Percentiles rank a stretch among this genome's conserved stretches.
These are phyloP conservation scores for Antennarius maculatus DNA, from an alignment of 2,797 vertebrate species.

Conservation along the genomic window DNA sequence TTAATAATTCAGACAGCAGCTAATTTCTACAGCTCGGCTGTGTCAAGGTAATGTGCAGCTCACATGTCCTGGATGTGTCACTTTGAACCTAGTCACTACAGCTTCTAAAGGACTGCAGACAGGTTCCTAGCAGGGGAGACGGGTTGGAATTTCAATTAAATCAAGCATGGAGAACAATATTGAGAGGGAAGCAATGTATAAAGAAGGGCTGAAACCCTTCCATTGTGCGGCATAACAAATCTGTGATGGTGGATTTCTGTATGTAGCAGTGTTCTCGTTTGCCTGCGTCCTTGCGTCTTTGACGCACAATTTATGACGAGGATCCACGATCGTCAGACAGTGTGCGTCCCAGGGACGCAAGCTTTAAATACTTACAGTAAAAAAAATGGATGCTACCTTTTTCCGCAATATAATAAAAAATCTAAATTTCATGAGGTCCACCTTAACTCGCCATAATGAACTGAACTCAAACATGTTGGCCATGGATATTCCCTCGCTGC, in stretches of 20 bases:
- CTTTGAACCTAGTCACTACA: slow-evolving; percentile 87
- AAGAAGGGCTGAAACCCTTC: slow-evolving; percentile 16
- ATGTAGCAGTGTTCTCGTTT: neutral
- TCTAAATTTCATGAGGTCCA: no score
- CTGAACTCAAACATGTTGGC: no score
- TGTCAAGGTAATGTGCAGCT: slow-evolving; percentile 95
- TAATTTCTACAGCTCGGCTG: slow-evolving; percentile 94
- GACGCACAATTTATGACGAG: no score
- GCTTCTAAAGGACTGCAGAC: slow-evolving; percentile 50
- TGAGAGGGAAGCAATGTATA: slow-evolving; percentile 17
- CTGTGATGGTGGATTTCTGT: slow-evolving; percentile 16
- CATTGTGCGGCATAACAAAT: slow-evolving; percentile 19
- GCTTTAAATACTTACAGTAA: no score
- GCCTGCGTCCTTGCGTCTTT: no score
- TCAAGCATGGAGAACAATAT: slow-evolving; percentile 32
- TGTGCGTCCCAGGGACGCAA: no score
- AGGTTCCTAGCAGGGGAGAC: slow-evolving; percentile 47
- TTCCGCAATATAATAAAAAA: no score
- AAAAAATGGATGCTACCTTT: no score
- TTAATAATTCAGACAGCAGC: slow-evolving; percentile 96
- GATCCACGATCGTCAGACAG: no score
- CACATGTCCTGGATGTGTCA: slow-evolving; percentile 91
- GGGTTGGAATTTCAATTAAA: slow-evolving; percentile 66
- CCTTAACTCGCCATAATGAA: no score
- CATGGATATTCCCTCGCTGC: no score